A percentile compares a stretch with the other conserved stretches of the same genome.
phyloP scores from a whole-genome alignment of 2,113 vertebrate genomes.

The Campylomormyrus numenius region DNA sequence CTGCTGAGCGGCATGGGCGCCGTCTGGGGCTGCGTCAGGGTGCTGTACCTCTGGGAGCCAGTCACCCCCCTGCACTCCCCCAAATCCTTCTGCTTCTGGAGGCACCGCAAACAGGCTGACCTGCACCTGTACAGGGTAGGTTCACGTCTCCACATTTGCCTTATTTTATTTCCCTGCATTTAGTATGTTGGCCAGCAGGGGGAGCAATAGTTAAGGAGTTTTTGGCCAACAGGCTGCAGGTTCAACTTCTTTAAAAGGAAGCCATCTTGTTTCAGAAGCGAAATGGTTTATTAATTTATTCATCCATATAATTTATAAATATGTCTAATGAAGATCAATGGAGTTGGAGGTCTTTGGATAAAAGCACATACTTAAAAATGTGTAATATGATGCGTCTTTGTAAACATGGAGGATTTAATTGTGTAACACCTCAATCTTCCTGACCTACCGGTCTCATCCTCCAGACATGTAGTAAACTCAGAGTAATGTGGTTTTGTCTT shows the following conservation, averaged over 20 bases:
- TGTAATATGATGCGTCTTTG: not conserved
- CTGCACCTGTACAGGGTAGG: constrained; percentile 79
- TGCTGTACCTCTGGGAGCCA: constrained; percentile 87
- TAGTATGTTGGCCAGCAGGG: not conserved
- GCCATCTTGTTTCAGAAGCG: not conserved
- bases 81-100: constrained; percentile 87
- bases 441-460: not conserved
- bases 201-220: not conserved
- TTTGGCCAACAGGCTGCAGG: not conserved
- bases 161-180: not conserved
- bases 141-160: not conserved
- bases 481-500: not conserved
- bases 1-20: constrained; percentile 84
- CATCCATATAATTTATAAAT: not conserved
- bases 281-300: not conserved
- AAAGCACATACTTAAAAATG: not conserved
- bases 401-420: not conserved
- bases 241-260: not conserved
- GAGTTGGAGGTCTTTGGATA: not conserved
- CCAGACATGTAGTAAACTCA: not conserved
- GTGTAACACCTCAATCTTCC: not conserved
- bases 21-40: constrained; percentile 84
- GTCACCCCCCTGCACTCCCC: constrained; percentile 86
- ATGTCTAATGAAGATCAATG: not conserved
- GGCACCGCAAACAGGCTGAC: constrained; percentile 91